These are phyloP conservation scores for Temnothorax rugatulus DNA, from an alignment of 2,888 invertebrate genomes.

Conservation along the genomic window DNA sequence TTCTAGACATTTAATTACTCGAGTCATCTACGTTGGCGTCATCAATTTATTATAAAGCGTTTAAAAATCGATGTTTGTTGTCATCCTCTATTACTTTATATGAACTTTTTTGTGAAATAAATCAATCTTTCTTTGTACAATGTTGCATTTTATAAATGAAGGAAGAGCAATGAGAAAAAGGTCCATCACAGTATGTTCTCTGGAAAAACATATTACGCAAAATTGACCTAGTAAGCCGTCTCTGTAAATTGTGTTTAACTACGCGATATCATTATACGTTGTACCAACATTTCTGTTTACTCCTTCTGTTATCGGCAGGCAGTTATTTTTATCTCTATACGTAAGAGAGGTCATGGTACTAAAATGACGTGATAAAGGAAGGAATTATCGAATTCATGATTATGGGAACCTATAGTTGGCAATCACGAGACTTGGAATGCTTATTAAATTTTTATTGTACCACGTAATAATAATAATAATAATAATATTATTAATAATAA, in stretches of 20 bases:
- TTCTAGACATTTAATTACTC: slow-evolving; percentile 2
- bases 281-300: slow-evolving; percentile 51
- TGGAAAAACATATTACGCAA: not conserved
- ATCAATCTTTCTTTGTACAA: not conserved
- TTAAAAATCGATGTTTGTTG: not conserved
- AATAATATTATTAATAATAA: slow-evolving; percentile 77
- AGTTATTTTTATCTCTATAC: slow-evolving; percentile 63
- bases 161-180: not conserved
- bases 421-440: slow-evolving; percentile 79
- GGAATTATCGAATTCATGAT: not conserved
- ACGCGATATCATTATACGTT: not conserved
- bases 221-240: not conserved
- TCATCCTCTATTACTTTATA: not conserved
- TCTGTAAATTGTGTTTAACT: not conserved
- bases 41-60: not conserved
- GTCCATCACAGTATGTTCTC: not conserved
- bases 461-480: slow-evolving; percentile 86
- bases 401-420: slow-evolving; percentile 36
- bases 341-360: slow-evolving; percentile 70
- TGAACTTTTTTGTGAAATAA: not conserved
- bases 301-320: slow-evolving; percentile 12
- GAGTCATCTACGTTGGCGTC: not conserved
- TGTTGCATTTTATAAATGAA: not conserved
- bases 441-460: slow-evolving; percentile 86
- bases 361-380: slow-evolving; percentile 60